These are phyloP conservation scores for Leptodactylus fuscus DNA, from an alignment of 2,113 vertebrate species.

Conservation along the genomic window DNA sequence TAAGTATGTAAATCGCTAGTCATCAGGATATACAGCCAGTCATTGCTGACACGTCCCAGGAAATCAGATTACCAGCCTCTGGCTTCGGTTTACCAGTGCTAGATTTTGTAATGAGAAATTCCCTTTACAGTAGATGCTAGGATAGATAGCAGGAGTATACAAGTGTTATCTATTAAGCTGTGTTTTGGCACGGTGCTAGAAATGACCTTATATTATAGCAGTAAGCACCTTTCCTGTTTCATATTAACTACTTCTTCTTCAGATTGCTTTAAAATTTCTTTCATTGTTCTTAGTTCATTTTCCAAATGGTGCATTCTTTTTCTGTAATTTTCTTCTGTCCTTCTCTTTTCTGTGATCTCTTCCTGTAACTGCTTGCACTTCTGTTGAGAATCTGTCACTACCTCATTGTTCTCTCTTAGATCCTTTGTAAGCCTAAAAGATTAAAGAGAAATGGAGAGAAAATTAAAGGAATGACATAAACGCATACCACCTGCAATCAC, in stretches of 20 bases:
- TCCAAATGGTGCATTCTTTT: constrained; percentile 71
- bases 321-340: constrained; percentile 77
- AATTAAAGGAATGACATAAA: not conserved
- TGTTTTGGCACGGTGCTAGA: not conserved
- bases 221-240: constrained; percentile 81
- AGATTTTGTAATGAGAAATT: too few relatives aligned
- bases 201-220: not conserved
- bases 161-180: too few relatives aligned
- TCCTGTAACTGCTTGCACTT: constrained; percentile 75
- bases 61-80: too few relatives aligned
- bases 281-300: constrained; percentile 76
- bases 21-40: too few relatives aligned
- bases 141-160: too few relatives aligned
- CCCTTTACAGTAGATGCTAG: too few relatives aligned
- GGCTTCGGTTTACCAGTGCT: too few relatives aligned
- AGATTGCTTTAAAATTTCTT: constrained; percentile 70
- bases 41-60: too few relatives aligned
- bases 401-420: constrained; percentile 82
- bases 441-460: not conserved
- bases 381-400: constrained; percentile 73
- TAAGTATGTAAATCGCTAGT: too few relatives aligned
- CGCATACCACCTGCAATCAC: not conserved
- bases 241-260: constrained; percentile 75
- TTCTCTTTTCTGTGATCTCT: constrained; percentile 77
- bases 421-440: constrained; percentile 78